Base-by-base conservation (phyloP, 2,888 invertebrate genomes). In the Melipona beecheii region DNA sequence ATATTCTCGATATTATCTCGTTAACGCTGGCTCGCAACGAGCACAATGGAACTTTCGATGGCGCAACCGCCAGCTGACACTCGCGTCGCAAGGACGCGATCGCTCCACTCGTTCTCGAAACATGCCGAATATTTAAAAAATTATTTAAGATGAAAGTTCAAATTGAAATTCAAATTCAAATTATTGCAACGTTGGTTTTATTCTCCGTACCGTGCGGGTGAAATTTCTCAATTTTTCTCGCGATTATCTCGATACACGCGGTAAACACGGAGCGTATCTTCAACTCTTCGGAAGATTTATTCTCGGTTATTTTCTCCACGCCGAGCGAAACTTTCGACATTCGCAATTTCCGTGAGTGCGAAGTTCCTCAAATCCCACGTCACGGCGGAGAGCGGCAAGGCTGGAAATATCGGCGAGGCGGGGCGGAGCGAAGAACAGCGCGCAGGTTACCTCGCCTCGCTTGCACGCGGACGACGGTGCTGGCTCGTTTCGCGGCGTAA, bases 11-110 rank as follows among this genome's bases (percentile, higher is more conserved):
- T 81, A 82, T 84, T 72, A 75, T 69, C 80, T 86, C 75, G 77
- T 87, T 88, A 86, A 82, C 78, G 68, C 27, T 66, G 36, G 43
- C 36, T 62, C 36, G 73, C 65, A 75, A 50, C 74, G 19, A 52
- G 50, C 62, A 77, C 77, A 66, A 86, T 82, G 86, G 89, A 86
- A 82, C 88, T 86, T 86, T 88, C 76, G 76, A 88, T 84, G 73
- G 50, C 78, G 82, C 71, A 77, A 86, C 31, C 52, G 17, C 31
- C 77, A 77, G 64, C 64, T 36, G 65, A 36, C 21, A 65, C 65
- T 75, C 58, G 19, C 27, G 11, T 60, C 52, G 15, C 52, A 17
- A 70, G 72, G 69, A 60, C 27, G 27, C 24, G 19, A 58, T 58
- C n/a, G 24, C n/a, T n/a, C 56, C n/a, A 15, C n/a, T n/a, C 56